Base-by-base conservation (phyloP, 2,888 invertebrate genomes). In the Desoria tigrina region DNA sequence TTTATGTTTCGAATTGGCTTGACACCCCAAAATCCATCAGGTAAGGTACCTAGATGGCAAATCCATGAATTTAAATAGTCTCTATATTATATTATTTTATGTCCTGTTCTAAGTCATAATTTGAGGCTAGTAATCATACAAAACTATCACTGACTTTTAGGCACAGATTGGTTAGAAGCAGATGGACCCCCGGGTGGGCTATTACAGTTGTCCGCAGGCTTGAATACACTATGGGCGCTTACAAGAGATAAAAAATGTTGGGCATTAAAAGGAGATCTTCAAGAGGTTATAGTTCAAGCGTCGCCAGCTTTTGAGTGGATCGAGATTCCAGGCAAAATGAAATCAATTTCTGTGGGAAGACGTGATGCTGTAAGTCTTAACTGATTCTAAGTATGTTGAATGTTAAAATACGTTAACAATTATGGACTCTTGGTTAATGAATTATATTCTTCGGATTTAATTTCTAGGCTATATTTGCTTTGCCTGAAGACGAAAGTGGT, bases 1-100 rank as follows among this genome's bases (percentile, higher is more conserved):
- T 90, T 88, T 26, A 83, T 94, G 51, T 88, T 93, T 58, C 86
- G 95, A 69, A 86, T 87, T 65, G 92, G 92, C 27, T 84, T 94
- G n/a, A 90, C 88, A 9, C 86, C 92, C 77, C 90, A 92, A 77
- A 86, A 85, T 77, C 83, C 85, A 53, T 85, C 84, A 78, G 89
- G 89, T 81, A 83, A 82, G n/a, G n/a, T n/a, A n/a, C n/a, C n/a
- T n/a, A n/a, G n/a, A n/a, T n/a, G n/a, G n/a, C n/a, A n/a, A n/a
- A n/a, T n/a, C n/a, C n/a, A n/a, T n/a, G n/a, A n/a, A n/a, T n/a
- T n/a, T n/a, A n/a, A n/a, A n/a, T 76, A 45, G 23, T 32, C n/a
- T 14, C n/a, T 23, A 2, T 61, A 32, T 54, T 61, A 21, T 21
- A 42, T 56, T 18, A n/a, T n/a, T n/a, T n/a, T n/a, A n/a, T n/a